A percentile compares a stretch with the other conserved stretches of the same genome.
Evolutionary conservation across 2,113 vertebrate genomes (phyloP).

Genomic region (Megaleporinus macrocephalus): DNA sequence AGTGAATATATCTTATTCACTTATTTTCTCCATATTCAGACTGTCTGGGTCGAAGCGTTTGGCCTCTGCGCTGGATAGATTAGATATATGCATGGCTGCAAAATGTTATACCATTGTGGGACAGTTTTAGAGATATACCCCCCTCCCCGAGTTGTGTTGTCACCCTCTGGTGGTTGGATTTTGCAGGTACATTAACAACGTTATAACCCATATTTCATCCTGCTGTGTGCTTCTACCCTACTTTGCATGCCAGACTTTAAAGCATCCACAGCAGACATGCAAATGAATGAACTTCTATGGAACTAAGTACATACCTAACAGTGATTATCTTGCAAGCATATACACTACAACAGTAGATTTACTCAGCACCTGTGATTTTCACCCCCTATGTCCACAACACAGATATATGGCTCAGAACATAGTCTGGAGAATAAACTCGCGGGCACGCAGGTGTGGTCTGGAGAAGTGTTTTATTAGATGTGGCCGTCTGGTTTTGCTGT

Average conservation of each 20-base stretch:
- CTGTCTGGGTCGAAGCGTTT: no score
- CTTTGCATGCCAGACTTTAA: not conserved
- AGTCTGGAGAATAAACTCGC: no score
- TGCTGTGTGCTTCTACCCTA: not conserved
- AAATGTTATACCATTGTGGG: not conserved
- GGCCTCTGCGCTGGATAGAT: no score
- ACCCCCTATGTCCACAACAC: not conserved
- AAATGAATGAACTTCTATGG: no score
- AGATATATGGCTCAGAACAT: not conserved
- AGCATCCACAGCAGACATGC: no score
- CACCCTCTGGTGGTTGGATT: not conserved
- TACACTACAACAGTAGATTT: not conserved
- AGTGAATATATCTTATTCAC: no score
- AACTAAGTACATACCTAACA: no score
- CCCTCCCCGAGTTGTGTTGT: not conserved
- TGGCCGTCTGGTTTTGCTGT: conserved; percentile 88
- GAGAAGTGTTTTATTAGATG: conserved; percentile 91
- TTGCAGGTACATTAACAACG: not conserved
- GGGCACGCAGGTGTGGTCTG: conserved; percentile 75
- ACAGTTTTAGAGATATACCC: not conserved
- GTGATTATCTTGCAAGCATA: no score
- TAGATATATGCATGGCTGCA: not conserved
- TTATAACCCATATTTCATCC: no score
- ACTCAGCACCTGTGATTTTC: not conserved
- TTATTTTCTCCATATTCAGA: no score